These are phyloP conservation scores for Solen grandis DNA, from an alignment of 1,140 invertebrate species.

Conservation along the genomic window DNA sequence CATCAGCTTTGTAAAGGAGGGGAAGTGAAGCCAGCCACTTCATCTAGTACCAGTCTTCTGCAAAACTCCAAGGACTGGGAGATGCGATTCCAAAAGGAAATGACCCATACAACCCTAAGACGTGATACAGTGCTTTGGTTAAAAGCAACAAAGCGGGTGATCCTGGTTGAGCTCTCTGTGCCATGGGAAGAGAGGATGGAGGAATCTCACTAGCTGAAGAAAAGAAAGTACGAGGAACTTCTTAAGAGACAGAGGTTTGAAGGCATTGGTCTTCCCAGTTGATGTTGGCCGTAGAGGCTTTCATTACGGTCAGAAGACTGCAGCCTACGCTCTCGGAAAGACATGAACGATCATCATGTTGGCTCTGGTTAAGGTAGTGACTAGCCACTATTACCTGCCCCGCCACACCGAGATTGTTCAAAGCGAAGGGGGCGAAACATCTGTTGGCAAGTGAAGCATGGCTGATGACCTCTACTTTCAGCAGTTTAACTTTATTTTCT, in stretches of 20 bases:
- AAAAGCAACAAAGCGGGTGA: no score
- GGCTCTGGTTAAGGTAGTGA: not conserved
- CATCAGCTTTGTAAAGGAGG: constrained; percentile 7
- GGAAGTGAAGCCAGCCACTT: not conserved
- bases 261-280: constrained; percentile 42
- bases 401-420: not conserved
- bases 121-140: constrained; percentile 40
- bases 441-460: not conserved
- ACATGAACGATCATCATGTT: constrained; percentile 12
- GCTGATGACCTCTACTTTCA: no score
- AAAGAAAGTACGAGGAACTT: constrained; percentile 1
- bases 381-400: constrained; percentile 5
- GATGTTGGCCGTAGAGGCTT: constrained; percentile 48
- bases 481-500: no score
- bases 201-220: constrained; percentile 14
- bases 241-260: constrained; percentile 26
- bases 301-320: not conserved
- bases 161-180: no score
- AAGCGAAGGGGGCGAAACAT: constrained; percentile 13
- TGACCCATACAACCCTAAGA: constrained; percentile 12
- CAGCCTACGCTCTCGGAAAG: not conserved
- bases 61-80: constrained; percentile 16
- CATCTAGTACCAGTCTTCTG: not conserved
- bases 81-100: constrained; percentile 18
- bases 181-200: constrained; percentile 18